Base-by-base conservation (phyloP, 2,113 vertebrate genomes). In the Amblyopsis rosae region DNA sequence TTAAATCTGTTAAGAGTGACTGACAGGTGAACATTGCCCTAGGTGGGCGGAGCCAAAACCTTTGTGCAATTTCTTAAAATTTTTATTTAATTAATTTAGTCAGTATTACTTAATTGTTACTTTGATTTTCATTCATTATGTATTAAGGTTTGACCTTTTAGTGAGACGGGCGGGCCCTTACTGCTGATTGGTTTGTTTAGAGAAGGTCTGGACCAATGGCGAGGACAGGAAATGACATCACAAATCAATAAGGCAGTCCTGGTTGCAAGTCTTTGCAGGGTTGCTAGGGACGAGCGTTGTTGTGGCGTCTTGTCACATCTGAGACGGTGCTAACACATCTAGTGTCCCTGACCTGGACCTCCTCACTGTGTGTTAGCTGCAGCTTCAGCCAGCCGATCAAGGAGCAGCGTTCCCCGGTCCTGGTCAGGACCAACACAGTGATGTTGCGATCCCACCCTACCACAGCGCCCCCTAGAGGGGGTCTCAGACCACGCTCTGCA, bases 1-100 rank as follows among this genome's bases (percentile, higher is more conserved):
- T 61, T 5, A 48, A 56, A 57, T 48, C 41, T 50, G 59, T 67
- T 62, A 62, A 16, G 12, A 32, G 54, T 51, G 54, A 17, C 26
- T 2, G 53, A 48, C 17, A 41, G 49, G 35, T 65, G 48, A 35
- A 49, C 5, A 12, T 9, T 1, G 57, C 58, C 3, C 11, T 26
- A 10, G 15, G 51, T 12, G 33, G 46, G 51, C 26, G 53, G 6
- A 17, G 46, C 58, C 17, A 64, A 69, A 62, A 71, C 60, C 46
- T 88, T 60, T 88, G 91, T 93, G 93, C 91, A 94, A 94, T 89
- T 92, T 81, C 87, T 90, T 85, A 84, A 86, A 85, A 53, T 90
- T 85, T 89, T 93, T 81, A 80, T 88, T 83, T 73, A 88, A 88
- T 90, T 92, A 92, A 81, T 88, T 86, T 87, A 88, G 89, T 93